Evolutionary conservation across 2,113 vertebrate species (phyloP).

Genomic region (Nannospalax galili): DNA sequence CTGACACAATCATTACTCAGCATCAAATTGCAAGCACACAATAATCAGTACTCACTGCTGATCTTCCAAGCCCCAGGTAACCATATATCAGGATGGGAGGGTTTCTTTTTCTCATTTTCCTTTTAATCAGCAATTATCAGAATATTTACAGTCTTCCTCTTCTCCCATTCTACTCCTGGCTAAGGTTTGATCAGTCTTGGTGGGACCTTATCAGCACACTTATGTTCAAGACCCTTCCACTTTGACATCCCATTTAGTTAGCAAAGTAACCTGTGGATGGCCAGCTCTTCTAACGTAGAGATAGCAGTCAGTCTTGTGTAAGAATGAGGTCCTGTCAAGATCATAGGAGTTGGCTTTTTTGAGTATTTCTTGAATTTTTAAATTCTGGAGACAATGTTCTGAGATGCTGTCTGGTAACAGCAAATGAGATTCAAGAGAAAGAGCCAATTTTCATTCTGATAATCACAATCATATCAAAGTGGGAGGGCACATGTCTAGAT

Average conservation of each 20-base stretch:
- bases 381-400: not conserved
- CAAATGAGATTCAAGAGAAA: not conserved
- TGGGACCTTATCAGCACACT: rapidly evolving
- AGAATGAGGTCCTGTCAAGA: not conserved
- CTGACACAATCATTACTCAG: not conserved
- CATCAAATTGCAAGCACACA: not conserved
- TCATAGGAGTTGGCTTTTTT: not conserved
- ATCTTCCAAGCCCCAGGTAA: not conserved
- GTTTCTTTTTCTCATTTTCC: not conserved
- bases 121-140: not conserved
- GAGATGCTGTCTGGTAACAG: not conserved
- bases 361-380: not conserved
- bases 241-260: not conserved
- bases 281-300: not conserved
- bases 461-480: not conserved
- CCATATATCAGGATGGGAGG: not conserved
- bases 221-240: rapidly evolving
- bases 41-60: not conserved
- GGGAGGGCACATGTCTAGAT: not conserved
- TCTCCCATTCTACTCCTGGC: not conserved
- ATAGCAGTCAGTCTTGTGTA: not conserved
- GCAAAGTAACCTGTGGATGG: not conserved
- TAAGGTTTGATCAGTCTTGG: not conserved
- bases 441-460: not conserved
- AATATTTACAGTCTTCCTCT: not conserved